phyloP scores from a whole-genome alignment of 2,113 vertebrate genomes.

The Epinephelus fuscoguttatus region DNA sequence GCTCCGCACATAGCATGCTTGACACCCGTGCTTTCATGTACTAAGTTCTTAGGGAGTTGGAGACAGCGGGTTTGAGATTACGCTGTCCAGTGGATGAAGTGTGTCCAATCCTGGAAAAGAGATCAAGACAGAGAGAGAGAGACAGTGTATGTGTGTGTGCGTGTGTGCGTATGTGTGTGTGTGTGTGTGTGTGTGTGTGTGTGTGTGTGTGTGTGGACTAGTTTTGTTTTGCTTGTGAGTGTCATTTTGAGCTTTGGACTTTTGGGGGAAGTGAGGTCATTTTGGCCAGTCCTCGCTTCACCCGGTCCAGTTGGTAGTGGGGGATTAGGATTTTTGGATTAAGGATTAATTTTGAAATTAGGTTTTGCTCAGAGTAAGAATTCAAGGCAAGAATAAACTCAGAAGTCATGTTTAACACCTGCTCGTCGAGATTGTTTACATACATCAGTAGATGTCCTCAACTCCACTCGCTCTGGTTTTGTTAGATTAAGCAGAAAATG shows the following conservation, averaged over 20 bases:
- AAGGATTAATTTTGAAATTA: conserved; percentile 64
- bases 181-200: background rate
- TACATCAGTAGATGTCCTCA: conserved; percentile 5
- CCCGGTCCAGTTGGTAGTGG: conserved; percentile 31
- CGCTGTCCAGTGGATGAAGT: conserved; percentile 67
- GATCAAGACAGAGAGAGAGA: conserved; percentile 37
- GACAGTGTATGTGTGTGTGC: background rate
- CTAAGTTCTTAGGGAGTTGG: conserved; percentile 7
- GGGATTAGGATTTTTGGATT: conserved; percentile 67
- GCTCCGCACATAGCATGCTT: conserved; percentile 17
- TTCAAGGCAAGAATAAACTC: conserved; percentile 32
- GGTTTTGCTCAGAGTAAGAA: conserved; percentile 26
- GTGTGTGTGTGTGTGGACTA: background rate
- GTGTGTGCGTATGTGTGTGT: conserved; percentile 2
- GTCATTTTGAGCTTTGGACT: conserved; percentile 46
- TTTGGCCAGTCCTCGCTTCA: conserved; percentile 39
- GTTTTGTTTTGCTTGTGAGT: conserved; percentile 43
- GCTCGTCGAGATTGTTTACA: conserved; percentile 19
- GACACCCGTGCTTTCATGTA: conserved; percentile 26
- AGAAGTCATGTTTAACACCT: conserved; percentile 9
- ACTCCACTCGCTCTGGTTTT: background rate
- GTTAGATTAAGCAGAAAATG: background rate
- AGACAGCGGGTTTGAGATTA: conserved; percentile 58
- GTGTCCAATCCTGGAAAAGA: conserved; percentile 66
- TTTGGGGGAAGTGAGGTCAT: conserved; percentile 40